Percentiles rank a stretch among this genome's conserved stretches.
phyloP scores from a whole-genome alignment of 1,140 invertebrate genomes.

The Harpegnathos saltator region DNA sequence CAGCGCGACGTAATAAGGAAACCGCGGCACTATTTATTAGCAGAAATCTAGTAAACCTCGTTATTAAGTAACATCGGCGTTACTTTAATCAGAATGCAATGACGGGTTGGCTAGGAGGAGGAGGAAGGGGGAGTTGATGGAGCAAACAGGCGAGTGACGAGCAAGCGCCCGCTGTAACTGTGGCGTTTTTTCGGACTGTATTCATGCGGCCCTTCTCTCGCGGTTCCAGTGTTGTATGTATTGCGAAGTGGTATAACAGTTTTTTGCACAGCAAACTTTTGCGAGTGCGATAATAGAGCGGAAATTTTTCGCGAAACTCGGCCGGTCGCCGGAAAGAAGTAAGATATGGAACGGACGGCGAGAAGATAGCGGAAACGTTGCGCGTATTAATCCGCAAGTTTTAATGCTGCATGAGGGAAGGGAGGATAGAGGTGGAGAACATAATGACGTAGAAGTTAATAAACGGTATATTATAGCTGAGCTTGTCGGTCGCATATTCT shows the following conservation, averaged over 20 bases:
- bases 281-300: not conserved
- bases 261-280: slow-evolving; percentile 5
- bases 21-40: slow-evolving; percentile 63
- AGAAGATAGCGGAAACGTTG: not conserved
- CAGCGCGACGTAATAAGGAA: slow-evolving; percentile 59
- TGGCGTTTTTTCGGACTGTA: not conserved
- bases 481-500: not conserved
- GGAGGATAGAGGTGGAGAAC: no score
- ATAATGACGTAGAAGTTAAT: no score
- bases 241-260: not conserved
- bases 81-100: slow-evolving; percentile 60
- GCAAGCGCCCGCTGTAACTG: not conserved
- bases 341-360: no score
- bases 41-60: slow-evolving; percentile 60
- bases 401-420: no score
- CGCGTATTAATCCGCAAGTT: no score
- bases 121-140: no score
- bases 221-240: not conserved
- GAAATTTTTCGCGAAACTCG: not conserved
- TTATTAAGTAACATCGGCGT: slow-evolving; percentile 72
- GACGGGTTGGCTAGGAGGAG: not conserved
- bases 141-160: no score
- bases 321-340: not conserved
- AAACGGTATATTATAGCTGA: no score
- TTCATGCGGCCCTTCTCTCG: not conserved